phyloP scores from a whole-genome alignment of 2,113 vertebrate species.

The Leptobrachium leishanense region DNA sequence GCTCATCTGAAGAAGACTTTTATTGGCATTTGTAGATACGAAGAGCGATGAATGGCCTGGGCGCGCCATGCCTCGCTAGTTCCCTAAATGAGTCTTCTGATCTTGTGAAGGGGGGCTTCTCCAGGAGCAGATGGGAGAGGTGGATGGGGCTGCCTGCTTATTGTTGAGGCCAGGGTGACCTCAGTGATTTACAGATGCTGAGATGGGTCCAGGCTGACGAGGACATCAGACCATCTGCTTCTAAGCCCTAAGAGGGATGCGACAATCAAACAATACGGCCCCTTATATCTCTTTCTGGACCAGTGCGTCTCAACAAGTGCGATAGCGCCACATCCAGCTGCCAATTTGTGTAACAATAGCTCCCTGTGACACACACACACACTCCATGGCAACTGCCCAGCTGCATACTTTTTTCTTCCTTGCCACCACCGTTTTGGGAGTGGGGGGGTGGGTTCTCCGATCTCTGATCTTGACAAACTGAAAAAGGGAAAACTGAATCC shows the following conservation, averaged over 20 bases:
- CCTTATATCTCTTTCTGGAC: not conserved
- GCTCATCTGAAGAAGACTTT: not conserved
- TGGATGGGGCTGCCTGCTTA: conserved; percentile 42
- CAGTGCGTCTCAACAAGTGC: accelerated
- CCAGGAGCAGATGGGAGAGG: conserved; percentile 68
- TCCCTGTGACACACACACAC: not conserved
- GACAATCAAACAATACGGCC: conserved; percentile 48
- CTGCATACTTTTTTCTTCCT: too few relatives aligned
- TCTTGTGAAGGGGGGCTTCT: conserved; percentile 54
- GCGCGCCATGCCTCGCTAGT: conserved; percentile 28
- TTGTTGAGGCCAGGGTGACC: conserved; percentile 51
- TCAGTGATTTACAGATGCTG: conserved; percentile 59
- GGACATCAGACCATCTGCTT: conserved; percentile 68
- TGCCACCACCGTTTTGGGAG: too few relatives aligned
- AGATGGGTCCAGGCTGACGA: conserved; percentile 1
- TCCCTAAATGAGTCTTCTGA: conserved; percentile 63
- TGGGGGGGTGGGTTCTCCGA: too few relatives aligned
- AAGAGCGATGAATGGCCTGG: not conserved
- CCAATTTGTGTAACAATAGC: conserved; percentile 41
- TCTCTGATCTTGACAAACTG: too few relatives aligned
- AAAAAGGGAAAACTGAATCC: too few relatives aligned
- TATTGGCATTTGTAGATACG: not conserved
- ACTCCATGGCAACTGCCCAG: not conserved
- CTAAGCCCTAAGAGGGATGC: conserved; percentile 50
- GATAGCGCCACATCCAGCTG: conserved; percentile 57